These are phyloP conservation scores for Scolanthus callimorphus DNA, from an alignment of 92 coral and sea anemone genomes.

Conservation along the genomic window DNA sequence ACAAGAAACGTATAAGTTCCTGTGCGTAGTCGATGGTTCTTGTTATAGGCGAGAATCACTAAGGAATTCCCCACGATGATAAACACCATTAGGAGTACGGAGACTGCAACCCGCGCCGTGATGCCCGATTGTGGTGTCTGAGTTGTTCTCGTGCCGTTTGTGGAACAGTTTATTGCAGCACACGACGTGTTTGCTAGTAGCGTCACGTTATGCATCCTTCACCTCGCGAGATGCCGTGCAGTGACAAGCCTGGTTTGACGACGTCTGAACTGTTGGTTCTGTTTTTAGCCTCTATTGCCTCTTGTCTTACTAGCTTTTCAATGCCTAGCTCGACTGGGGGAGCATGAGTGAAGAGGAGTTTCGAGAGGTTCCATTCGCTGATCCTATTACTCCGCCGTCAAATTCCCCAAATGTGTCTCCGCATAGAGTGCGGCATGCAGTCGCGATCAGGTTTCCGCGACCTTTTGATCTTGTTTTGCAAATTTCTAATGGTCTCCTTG, in stretches of 20 bases:
- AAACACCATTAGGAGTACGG: constrained; percentile 32
- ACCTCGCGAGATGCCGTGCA: too few relatives aligned
- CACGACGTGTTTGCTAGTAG: neutral
- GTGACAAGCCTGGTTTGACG: too few relatives aligned
- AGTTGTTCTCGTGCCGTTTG: neutral
- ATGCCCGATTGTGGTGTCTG: too few relatives aligned
- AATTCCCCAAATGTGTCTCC: neutral
- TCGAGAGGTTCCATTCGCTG: neutral
- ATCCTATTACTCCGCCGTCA: neutral
- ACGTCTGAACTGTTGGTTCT: too few relatives aligned
- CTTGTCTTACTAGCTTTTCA: neutral
- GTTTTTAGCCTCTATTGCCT: too few relatives aligned
- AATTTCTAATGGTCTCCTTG: neutral
- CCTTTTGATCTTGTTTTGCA: neutral
- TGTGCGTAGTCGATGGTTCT: constrained; percentile 63
- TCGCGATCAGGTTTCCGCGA: neutral
- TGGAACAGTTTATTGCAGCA: too few relatives aligned
- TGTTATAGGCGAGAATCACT: constrained; percentile 62
- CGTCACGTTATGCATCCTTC: neutral
- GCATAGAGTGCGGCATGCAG: neutral
- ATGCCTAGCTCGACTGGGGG: too few relatives aligned
- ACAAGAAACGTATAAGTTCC: constrained; percentile 67
- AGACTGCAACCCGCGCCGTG: constrained; percentile 28
- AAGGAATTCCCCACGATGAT: constrained; percentile 52
- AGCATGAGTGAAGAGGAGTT: too few relatives aligned